Percentiles rank a stretch among this genome's conserved stretches.
These are phyloP conservation scores for Caenorhabditis panamensis DNA, from an alignment of 2,888 invertebrate genomes.

Conservation along the genomic window DNA sequence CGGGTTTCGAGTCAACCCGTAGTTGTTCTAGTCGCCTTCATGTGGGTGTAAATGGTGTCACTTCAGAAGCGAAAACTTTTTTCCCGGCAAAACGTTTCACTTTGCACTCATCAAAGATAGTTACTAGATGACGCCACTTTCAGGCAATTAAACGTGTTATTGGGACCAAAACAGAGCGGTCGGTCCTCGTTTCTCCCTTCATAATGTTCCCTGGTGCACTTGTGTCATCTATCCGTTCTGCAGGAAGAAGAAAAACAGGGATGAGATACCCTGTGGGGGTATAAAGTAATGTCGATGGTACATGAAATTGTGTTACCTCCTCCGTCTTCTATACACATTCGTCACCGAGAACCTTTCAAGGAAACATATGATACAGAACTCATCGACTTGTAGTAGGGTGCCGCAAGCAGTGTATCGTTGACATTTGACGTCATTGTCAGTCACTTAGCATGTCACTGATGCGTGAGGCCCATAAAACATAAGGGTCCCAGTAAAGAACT, in stretches of 20 bases:
- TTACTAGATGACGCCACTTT: conserved; percentile 50
- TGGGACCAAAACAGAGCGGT: conserved; percentile 43
- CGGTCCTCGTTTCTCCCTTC: background rate
- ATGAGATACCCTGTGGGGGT: conserved; percentile 8
- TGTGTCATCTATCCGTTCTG: conserved; percentile 28
- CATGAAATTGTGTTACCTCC: conserved; percentile 31
- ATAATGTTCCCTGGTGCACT: conserved; percentile 23
- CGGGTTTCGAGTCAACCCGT: conserved; percentile 50
- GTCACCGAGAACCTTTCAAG: conserved; percentile 49
- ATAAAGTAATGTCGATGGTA: conserved; percentile 24
- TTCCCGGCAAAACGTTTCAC: background rate
- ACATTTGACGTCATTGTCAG: conserved; percentile 51
- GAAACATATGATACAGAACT: conserved; percentile 37
- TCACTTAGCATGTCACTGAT: conserved; percentile 40
- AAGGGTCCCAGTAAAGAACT: conserved; percentile 8
- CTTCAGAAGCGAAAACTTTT: conserved; percentile 26
- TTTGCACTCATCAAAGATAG: conserved; percentile 52
- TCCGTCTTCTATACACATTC: conserved; percentile 30
- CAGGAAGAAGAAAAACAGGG: conserved; percentile 15
- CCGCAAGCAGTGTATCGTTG: conserved; percentile 18
- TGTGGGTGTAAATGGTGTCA: conserved; percentile 57
- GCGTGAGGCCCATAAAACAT: conserved; percentile 46
- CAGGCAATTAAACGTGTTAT: conserved; percentile 51
- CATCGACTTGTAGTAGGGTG: conserved; percentile 22
- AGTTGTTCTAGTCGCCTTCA: conserved; percentile 20